Base-by-base conservation (phyloP, 2,113 vertebrate species). In the Elaphurus davidianus region DNA sequence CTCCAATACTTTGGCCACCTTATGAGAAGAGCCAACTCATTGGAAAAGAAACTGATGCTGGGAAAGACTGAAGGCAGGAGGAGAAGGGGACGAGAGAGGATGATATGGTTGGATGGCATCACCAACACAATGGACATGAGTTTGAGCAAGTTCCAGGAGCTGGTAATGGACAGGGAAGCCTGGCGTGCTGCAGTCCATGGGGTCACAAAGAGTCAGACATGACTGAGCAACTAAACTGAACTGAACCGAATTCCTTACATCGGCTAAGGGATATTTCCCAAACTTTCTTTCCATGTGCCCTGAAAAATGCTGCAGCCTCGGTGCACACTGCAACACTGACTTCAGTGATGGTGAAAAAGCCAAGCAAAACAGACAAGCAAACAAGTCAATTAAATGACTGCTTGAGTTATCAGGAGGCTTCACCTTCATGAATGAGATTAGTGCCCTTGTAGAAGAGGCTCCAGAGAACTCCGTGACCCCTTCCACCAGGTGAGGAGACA, bases 351-450 rank as follows among this genome's bases (percentile, higher is more conserved):
- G 36, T 60, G 47, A 78, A 94, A 33, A 74, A 96, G 60, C 33
- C 59, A 94, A 94, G 67, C 52, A 64, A 97, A 94, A 40, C 13
- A 92, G 82, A 57, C 64, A 50, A 67, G 60, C 47, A 52, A 57
- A 47, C n/a, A 81, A 92, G 57, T 10, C 40, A 87, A 83, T 67
- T 50, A 57, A 74, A 89, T 17, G 47, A 52, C 19, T 74, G 15
- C 64, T 74, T 83, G 30, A 27, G 30, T 43, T 94, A 55, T 55
- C 87, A 43, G 50, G 45, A 40, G 28, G 57, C 28, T 62, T n/a
- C 28, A 64, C 15, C 28, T 23, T 64, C 28, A 54, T 19, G 74
- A 64, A 28, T 27, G 33, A 74, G 45, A 52, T 25, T 5, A 40
- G 7, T 27, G 21, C 15, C 30, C 82, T 62, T 43, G 7, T 12